Conservation (phyloP, 2,888 invertebrate species). For the Epistrophella euchroma region DNA sequence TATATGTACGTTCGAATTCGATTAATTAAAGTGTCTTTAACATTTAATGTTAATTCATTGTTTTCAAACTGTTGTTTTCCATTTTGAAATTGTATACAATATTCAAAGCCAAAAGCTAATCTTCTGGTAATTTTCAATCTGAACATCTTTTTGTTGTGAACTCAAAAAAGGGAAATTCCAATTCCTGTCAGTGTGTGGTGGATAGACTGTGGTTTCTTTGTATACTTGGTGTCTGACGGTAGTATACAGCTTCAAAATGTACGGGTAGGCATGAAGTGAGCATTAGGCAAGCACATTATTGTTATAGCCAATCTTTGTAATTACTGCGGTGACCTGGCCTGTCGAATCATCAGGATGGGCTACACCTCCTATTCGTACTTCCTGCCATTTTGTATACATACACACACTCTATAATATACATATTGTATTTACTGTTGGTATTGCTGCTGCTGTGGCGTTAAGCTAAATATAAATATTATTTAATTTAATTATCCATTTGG, state of each 20-base stretch:
- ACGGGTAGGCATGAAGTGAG: neutral
- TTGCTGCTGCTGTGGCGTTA: constrained; percentile 41
- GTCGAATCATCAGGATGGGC: neutral
- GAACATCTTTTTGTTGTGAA: neutral
- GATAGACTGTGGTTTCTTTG: constrained; percentile 25
- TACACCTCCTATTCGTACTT: constrained; percentile 15
- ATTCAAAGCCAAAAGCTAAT: constrained; percentile 18
- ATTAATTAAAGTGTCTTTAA: neutral
- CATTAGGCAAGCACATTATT: constrained; percentile 45
- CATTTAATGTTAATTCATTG: neutral
- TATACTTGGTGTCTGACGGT: neutral
- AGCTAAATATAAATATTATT: constrained; percentile 75
- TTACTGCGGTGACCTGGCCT: constrained; percentile 55
- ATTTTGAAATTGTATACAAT: constrained; percentile 4
- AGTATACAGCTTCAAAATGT: neutral
- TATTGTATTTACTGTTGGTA: constrained; percentile 3
- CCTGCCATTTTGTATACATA: neutral
- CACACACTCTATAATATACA: neutral
- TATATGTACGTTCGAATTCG: neutral
- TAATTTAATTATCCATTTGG: constrained; percentile 75
- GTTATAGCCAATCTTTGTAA: constrained; percentile 67
- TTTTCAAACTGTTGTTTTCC: neutral
- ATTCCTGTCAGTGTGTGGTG: constrained; percentile 25
- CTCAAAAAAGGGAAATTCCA: constrained; percentile 1
- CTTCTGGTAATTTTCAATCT: neutral